phyloP scores from a whole-genome alignment of 2,888 invertebrate species.

The Sminthurides aquaticus region DNA sequence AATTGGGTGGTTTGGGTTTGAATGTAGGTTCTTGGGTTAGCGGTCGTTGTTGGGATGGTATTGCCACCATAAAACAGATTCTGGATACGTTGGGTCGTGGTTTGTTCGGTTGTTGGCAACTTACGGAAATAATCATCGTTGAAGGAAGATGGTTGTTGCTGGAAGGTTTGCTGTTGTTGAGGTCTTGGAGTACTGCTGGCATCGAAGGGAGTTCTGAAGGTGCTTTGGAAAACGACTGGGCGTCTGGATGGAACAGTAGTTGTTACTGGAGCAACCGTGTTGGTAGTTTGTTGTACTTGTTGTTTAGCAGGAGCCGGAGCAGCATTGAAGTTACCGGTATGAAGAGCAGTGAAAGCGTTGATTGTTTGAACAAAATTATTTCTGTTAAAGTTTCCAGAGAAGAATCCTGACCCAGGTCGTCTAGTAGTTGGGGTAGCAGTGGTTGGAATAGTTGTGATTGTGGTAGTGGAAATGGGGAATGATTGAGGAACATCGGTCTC shows the following conservation, averaged over 20 bases:
- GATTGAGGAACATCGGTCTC: conserved; percentile 18
- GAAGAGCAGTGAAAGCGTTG: neutral
- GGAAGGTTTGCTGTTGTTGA: conserved; percentile 32
- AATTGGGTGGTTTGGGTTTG: neutral
- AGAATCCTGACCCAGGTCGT: conserved; percentile 1
- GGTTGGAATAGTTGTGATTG: conserved; percentile 21
- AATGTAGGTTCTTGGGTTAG: conserved; percentile 4
- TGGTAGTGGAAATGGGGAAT: conserved; percentile 17
- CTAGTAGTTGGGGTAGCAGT: conserved; percentile 8
- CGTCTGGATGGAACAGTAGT: conserved; percentile 13
- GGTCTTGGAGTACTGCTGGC: conserved; percentile 24
- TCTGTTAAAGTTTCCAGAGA: conserved; percentile 3
- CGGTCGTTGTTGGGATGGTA: conserved; percentile 1
- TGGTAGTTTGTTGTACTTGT: conserved; percentile 1
- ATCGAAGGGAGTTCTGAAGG: conserved; percentile 34
- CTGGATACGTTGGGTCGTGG: conserved; percentile 15
- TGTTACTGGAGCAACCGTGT: neutral
- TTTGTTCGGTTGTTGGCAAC: conserved; percentile 26
- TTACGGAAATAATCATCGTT: conserved; percentile 38
- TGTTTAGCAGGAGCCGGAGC: neutral
- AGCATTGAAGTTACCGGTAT: neutral
- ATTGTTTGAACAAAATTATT: neutral
- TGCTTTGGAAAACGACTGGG: conserved; percentile 36
- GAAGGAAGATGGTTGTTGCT: conserved; percentile 40
- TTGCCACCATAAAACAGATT: conserved; percentile 15